These are phyloP conservation scores for Drosophila maculinotata DNA, from an alignment of 2,888 invertebrate genomes.

Conservation along the genomic window DNA sequence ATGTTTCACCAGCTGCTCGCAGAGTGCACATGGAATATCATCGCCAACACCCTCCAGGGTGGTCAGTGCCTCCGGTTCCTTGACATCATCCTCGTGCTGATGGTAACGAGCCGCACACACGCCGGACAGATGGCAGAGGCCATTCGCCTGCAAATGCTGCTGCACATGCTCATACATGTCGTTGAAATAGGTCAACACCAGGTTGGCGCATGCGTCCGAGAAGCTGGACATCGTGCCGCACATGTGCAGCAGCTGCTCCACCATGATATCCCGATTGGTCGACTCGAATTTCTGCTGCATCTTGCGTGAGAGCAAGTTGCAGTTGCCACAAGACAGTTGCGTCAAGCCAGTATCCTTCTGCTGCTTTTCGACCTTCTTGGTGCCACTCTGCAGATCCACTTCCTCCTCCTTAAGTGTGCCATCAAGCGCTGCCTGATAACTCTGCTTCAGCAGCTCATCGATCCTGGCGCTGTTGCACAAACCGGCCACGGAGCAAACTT, in stretches of 20 bases:
- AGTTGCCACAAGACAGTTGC: slow-evolving; percentile 80
- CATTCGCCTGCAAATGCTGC: slow-evolving; percentile 87
- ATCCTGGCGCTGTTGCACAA: slow-evolving; percentile 92
- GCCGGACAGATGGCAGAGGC: slow-evolving; percentile 91
- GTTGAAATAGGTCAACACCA: slow-evolving; percentile 90
- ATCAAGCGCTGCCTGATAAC: slow-evolving; percentile 60
- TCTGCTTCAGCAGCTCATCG: slow-evolving; percentile 87
- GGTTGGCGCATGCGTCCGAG: slow-evolving; percentile 92
- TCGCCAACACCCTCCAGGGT: slow-evolving; percentile 85
- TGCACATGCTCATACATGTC: slow-evolving; percentile 88
- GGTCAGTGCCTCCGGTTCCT: slow-evolving; percentile 85
- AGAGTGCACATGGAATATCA: slow-evolving; percentile 93
- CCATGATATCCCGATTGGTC: slow-evolving; percentile 81
- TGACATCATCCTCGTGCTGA: slow-evolving; percentile 87
- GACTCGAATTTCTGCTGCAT: slow-evolving; percentile 82
- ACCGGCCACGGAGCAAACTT: slow-evolving; percentile 94
- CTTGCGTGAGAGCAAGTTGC: slow-evolving; percentile 77
- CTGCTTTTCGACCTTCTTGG: background rate
- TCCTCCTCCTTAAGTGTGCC: slow-evolving; percentile 59
- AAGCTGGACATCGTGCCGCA: slow-evolving; percentile 90
- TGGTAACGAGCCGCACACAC: slow-evolving; percentile 89
- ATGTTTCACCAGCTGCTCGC: slow-evolving; percentile 92
- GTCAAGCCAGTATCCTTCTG: slow-evolving; percentile 14
- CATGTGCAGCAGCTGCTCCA: slow-evolving; percentile 85
- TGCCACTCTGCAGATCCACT: slow-evolving; percentile 13